phyloP scores from a whole-genome alignment of 2,113 vertebrate genomes.

The Psettodes erumei region DNA sequence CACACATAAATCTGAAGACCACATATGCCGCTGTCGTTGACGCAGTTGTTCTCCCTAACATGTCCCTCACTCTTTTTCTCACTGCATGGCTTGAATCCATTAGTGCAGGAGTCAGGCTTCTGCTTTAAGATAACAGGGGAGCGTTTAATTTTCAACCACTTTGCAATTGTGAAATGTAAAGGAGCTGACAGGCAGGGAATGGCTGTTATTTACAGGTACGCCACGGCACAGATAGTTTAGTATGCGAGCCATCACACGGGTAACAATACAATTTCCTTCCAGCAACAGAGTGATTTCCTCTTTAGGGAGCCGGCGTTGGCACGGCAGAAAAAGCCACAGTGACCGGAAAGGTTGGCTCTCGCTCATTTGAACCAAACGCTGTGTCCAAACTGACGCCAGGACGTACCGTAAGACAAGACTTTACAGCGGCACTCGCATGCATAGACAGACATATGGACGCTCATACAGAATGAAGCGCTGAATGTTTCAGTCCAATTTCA shows the following conservation, averaged over 20 bases:
- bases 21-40: slow-evolving; percentile 73
- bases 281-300: slow-evolving; percentile 67
- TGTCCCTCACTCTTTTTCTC: slow-evolving; percentile 6
- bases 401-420: slow-evolving; percentile 33
- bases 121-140: slow-evolving; percentile 73
- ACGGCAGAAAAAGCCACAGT: slow-evolving; percentile 5
- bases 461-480: slow-evolving; percentile 6
- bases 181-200: slow-evolving; percentile 60
- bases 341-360: slow-evolving; percentile 26
- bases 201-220: slow-evolving; percentile 72
- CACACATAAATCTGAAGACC: slow-evolving; percentile 71
- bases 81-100: slow-evolving; percentile 61
- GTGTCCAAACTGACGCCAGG: slow-evolving; percentile 23
- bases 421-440: slow-evolving; percentile 21
- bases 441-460: slow-evolving; percentile 11
- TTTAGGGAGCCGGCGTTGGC: slow-evolving; percentile 30
- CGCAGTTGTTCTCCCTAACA: slow-evolving; percentile 62
- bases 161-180: slow-evolving; percentile 58
- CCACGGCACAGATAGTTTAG: slow-evolving; percentile 53
- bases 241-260: slow-evolving; percentile 59
- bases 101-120: slow-evolving; percentile 63
- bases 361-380: slow-evolving; percentile 39
- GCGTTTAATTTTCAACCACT: slow-evolving; percentile 70
- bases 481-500: slow-evolving; percentile 24
- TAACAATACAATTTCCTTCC: slow-evolving; percentile 67